Base-by-base conservation (phyloP, 2,797 vertebrate genomes). In the Cossypha heuglini region DNA sequence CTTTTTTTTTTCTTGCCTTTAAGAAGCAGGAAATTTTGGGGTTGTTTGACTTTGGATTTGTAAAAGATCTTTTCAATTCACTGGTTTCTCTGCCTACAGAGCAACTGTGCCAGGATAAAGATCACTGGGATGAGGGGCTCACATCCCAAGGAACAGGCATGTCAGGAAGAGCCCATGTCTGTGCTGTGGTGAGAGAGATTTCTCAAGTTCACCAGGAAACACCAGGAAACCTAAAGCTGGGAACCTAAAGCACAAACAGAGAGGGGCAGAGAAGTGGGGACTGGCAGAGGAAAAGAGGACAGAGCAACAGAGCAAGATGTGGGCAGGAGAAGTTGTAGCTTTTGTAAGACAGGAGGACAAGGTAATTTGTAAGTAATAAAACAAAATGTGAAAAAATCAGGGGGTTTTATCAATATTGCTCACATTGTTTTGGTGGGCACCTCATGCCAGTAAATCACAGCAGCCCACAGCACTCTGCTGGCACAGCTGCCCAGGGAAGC, bases 281-380 rank as follows among this genome's bases (percentile, higher is more conserved):
- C 0, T 10, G 42, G 43, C 52, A 59, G 58, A 6, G 42, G 18
- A 33, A 35, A 8, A 64, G 14, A 42, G 25, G 31, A 29, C 6
- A 40, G 12, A 55, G 26, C n/a, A 52, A 42, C 26, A 63, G 43
- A 78, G 42, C 17, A 64, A 55, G 45, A 29, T 5, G 8, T 1
- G 0, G 58, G 33, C 59, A 78, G 46, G 17, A 84, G 38, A 38
- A 38, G 33, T 1, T 5, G 1, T 0, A 57, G 43, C 12, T 57
- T 69, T 73, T 37, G 10, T 20, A 61, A 83, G 33, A 68, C 11
- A 5, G 17, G 16, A 1, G 16, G 33, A 31, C 64, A 58, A 79
- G 16, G 26, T 11, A 8, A 15, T 37, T 33, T 43, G 6, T 24
- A 37, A 16, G 13, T 9, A 77, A 88, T 12, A 48, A 81, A 90